phyloP scores from a whole-genome alignment of 2,888 invertebrate genomes.

The Oscheius onirici region DNA sequence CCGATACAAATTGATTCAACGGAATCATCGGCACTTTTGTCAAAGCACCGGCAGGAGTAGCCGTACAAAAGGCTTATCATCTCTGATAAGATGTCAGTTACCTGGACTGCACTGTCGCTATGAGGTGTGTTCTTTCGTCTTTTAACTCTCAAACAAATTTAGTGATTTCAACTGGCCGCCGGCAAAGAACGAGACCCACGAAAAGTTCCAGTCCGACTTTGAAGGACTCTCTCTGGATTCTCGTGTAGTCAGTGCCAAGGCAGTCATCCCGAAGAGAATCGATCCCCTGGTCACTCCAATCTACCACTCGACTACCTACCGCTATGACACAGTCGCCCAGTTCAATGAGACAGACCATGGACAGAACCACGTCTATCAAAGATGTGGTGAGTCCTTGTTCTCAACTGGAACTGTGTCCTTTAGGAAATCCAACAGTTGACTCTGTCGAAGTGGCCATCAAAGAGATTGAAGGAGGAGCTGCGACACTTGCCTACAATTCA shows the following conservation, averaged over 20 bases:
- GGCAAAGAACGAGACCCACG: slow-evolving; percentile 45
- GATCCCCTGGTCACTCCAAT: slow-evolving; percentile 56
- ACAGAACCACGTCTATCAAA: not conserved
- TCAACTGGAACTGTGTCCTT: slow-evolving; percentile 27
- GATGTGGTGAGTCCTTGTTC: no score
- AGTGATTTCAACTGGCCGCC: slow-evolving; percentile 44
- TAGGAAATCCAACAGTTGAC: slow-evolving; percentile 56
- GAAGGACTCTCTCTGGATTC: slow-evolving; percentile 37
- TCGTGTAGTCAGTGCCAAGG: slow-evolving; percentile 39
- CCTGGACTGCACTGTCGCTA: not conserved
- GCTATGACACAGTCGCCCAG: slow-evolving; percentile 44
- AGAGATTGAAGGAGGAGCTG: slow-evolving; percentile 56
- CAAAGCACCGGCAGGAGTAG: no score
- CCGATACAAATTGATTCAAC: no score
- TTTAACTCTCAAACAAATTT: not conserved
- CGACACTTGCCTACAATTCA: slow-evolving; percentile 49
- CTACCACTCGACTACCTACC: slow-evolving; percentile 51
- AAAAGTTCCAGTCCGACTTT: slow-evolving; percentile 41
- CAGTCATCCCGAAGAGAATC: slow-evolving; percentile 36
- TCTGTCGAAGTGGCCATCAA: slow-evolving; percentile 52
- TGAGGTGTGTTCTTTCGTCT: slow-evolving; percentile 18
- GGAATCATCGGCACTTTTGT: no score
- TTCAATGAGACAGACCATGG: slow-evolving; percentile 46
- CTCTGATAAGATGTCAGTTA: not conserved
- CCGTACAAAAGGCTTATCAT: no score